Evolutionary conservation across 35 echinoderm and acorn worm species (phyloP).

Genomic region (Holothuria glaberrima): DNA sequence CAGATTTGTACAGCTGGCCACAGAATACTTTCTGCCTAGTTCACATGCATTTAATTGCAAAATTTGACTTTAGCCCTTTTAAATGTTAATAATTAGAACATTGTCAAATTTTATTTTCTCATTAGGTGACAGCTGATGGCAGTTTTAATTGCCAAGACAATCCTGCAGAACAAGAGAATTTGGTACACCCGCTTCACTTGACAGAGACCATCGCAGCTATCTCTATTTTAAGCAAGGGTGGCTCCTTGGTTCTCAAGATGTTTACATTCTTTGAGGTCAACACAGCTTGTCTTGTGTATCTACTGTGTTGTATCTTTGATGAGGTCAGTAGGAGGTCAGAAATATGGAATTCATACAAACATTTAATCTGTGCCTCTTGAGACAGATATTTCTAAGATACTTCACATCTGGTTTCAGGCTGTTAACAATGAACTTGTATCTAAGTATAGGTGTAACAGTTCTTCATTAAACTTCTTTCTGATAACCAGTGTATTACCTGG

Average conservation of each 20-base stretch:
- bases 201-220: constrained; percentile 84
- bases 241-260: constrained; percentile 95
- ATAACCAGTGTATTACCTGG: too few relatives aligned
- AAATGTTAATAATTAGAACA: background rate
- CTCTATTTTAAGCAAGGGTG: constrained; percentile 53
- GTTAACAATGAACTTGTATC: background rate
- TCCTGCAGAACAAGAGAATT: constrained; percentile 79
- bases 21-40: too few relatives aligned
- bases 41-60: too few relatives aligned
- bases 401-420: background rate
- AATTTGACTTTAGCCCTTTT: background rate
- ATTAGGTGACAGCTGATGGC: constrained; percentile 97
- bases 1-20: too few relatives aligned
- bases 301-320: constrained; percentile 84
- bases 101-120: constrained; percentile 2
- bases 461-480: too few relatives aligned
- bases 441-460: too few relatives aligned
- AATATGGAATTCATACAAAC: background rate
- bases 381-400: background rate
- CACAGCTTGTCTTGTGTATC: constrained; percentile 82
- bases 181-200: constrained; percentile 82
- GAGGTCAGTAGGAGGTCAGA: constrained; percentile 43
- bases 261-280: constrained; percentile 90
- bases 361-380: background rate
- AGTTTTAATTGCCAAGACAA: constrained; percentile 94